Evolutionary conservation across 2,113 vertebrate species (phyloP).

Genomic region (Oreochromis tanganicae): DNA sequence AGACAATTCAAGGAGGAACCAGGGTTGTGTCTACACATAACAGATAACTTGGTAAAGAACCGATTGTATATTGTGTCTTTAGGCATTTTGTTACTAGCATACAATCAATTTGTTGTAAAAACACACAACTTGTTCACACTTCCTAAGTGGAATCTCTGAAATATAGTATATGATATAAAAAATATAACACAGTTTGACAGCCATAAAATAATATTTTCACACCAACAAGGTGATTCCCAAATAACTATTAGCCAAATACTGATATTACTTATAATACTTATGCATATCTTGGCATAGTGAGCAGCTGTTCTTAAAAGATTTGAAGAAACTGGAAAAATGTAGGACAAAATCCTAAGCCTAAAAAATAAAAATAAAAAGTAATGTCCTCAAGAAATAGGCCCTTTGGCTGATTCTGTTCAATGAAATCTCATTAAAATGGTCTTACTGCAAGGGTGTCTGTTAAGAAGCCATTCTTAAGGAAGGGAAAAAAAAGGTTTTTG

Average conservation of each 20-base stretch:
- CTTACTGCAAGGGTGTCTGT: neutral
- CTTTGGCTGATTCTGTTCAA: neutral
- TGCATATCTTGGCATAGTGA: neutral
- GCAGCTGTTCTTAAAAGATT: neutral
- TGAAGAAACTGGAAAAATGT: neutral
- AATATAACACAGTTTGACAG: neutral
- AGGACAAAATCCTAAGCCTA: neutral
- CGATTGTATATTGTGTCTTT: neutral
- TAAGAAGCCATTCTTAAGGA: neutral
- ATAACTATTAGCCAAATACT: neutral
- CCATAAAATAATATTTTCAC: neutral
- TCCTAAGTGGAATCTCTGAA: fast-evolving
- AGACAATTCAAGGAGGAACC: neutral
- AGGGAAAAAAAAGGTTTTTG: neutral
- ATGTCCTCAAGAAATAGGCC: neutral
- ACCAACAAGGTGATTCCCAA: neutral
- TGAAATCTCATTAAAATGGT: neutral
- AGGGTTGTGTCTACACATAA: neutral
- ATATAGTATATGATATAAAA: neutral
- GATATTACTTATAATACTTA: neutral
- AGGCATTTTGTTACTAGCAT: neutral
- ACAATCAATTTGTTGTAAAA: neutral
- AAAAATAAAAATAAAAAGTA: too few relatives aligned
- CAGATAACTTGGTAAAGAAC: neutral
- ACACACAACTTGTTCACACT: neutral